Conservation (phyloP, 2,797 vertebrate genomes). For the Ispidina lecontei region DNA sequence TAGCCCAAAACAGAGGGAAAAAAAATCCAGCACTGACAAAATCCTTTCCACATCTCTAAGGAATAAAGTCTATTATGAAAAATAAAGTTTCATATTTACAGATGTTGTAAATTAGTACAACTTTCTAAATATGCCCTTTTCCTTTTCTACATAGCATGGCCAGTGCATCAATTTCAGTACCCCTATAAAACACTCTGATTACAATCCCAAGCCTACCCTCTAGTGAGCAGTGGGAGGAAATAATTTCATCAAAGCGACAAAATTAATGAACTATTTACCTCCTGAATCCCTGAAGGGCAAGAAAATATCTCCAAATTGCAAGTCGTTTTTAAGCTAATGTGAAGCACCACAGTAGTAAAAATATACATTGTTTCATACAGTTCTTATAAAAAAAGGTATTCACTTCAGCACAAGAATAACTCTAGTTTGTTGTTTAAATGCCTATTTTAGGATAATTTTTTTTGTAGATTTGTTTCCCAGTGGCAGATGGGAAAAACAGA, state of each 20-base stretch:
- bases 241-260: background rate
- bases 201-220: constrained; percentile 73
- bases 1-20: background rate
- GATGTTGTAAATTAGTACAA: background rate
- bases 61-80: background rate
- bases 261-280: background rate
- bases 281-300: background rate
- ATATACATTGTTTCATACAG: background rate
- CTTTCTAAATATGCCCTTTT: background rate
- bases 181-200: background rate
- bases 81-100: background rate
- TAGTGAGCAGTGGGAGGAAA: constrained; percentile 67
- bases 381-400: background rate
- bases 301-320: background rate
- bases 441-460: background rate
- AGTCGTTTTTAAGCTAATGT: background rate
- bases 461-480: background rate
- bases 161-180: background rate
- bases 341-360: background rate
- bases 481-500: background rate
- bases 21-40: background rate
- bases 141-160: background rate
- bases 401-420: background rate
- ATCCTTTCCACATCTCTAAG: background rate
- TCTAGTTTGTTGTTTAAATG: background rate